These are phyloP conservation scores for Grallaria varia DNA, from an alignment of 2,113 vertebrate genomes.

Conservation along the genomic window DNA sequence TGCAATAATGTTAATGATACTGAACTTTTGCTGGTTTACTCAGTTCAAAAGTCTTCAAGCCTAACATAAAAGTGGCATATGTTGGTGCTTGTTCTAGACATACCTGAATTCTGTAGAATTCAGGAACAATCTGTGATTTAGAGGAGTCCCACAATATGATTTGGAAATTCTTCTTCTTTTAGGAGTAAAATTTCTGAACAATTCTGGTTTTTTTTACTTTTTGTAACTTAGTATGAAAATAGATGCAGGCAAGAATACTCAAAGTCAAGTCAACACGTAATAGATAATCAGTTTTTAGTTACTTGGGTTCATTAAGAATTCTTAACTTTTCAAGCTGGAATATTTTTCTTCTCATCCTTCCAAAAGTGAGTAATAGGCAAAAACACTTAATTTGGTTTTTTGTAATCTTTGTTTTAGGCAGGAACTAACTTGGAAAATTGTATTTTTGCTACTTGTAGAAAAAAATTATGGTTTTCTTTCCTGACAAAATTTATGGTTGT, in stretches of 20 bases:
- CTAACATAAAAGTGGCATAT: accelerated
- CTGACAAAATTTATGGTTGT: not conserved
- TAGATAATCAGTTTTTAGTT: not conserved
- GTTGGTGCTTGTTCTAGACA: not conserved
- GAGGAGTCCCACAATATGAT: not conserved
- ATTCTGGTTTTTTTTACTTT: not conserved
- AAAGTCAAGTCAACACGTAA: not conserved
- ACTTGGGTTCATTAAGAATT: not conserved
- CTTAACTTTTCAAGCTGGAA: not conserved
- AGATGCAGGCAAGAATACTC: not conserved
- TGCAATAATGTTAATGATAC: not conserved
- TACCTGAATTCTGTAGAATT: not conserved
- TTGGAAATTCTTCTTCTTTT: not conserved
- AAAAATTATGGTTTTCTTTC: not conserved
- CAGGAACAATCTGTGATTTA: not conserved
- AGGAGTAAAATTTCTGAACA: not conserved
- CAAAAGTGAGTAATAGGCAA: not conserved
- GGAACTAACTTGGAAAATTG: not conserved
- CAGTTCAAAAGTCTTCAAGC: not conserved
- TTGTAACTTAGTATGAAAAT: not conserved
- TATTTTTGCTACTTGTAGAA: not conserved
- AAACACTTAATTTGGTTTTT: not conserved
- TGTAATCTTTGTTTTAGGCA: not conserved
- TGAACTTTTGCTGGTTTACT: not conserved
- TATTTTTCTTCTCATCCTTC: not conserved